These are phyloP conservation scores for Ischnura elegans DNA, from an alignment of 2,888 invertebrate species.

Conservation along the genomic window DNA sequence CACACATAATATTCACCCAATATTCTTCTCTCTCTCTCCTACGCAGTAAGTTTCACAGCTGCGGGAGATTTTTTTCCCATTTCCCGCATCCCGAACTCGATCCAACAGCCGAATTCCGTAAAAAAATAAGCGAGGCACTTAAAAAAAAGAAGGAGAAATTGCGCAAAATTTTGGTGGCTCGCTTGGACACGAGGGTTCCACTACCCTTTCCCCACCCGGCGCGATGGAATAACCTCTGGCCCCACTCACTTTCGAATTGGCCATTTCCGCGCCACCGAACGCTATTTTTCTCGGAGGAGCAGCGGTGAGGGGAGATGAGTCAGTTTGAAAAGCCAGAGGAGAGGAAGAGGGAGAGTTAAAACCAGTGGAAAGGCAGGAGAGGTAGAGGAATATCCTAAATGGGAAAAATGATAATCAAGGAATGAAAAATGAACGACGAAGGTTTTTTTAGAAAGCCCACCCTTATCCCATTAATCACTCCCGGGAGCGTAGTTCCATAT, in stretches of 20 bases:
- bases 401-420: conserved; percentile 27
- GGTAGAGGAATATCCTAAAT: not conserved
- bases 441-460: conserved; percentile 13
- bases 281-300: not conserved
- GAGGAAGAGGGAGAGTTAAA: not conserved
- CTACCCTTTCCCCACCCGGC: not conserved
- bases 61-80: not conserved
- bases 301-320: not conserved
- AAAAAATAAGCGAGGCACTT: not conserved
- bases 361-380: not conserved
- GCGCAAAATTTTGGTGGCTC: not conserved
- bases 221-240: conserved; percentile 19
- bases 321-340: not conserved
- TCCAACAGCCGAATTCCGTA: not conserved
- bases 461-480: conserved; percentile 22
- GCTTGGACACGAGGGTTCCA: not conserved
- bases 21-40: not conserved
- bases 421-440: conserved; percentile 24
- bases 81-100: not conserved
- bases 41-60: too few relatives aligned
- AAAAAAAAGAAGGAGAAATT: not conserved
- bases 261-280: conserved; percentile 21
- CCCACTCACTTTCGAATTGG: conserved; percentile 21
- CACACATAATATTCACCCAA: not conserved
- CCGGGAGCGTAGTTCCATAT: not conserved